Percentiles rank a stretch among this genome's conserved stretches.
Conservation (phyloP, 2,113 vertebrate species). For the Takifugu flavidus region DNA sequence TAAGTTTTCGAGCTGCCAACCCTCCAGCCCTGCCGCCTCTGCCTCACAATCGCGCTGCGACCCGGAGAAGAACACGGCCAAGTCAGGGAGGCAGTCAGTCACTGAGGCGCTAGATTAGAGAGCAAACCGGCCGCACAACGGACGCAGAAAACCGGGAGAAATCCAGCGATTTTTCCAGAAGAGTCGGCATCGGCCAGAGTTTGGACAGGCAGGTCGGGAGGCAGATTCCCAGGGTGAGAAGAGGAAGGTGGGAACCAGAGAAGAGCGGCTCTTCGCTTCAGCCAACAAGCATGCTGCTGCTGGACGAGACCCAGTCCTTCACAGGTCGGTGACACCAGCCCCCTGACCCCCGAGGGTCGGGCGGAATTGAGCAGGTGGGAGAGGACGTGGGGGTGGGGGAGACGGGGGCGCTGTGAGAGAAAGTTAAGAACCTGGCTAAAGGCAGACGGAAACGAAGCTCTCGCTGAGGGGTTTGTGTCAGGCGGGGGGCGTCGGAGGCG, state of each 20-base stretch:
- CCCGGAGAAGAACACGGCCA: constrained; percentile 27
- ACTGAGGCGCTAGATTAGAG: constrained; percentile 35
- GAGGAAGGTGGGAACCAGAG: constrained; percentile 6
- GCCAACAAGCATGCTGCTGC: constrained; percentile 58
- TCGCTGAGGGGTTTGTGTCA: no score
- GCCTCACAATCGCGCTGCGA: constrained; percentile 44
- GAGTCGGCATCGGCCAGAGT: constrained; percentile 1
- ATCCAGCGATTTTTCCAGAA: background rate
- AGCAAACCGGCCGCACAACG: constrained; percentile 4
- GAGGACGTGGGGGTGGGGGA: background rate
- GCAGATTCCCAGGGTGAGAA: background rate
- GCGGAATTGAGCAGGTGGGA: background rate
- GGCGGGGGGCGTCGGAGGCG: no score
- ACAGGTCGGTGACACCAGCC: constrained; percentile 50
- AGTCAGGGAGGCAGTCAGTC: constrained; percentile 45
- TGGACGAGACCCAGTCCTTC: constrained; percentile 67
- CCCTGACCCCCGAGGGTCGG: background rate
- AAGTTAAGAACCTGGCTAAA: no score
- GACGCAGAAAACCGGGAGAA: constrained; percentile 2
- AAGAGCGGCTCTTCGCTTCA: constrained; percentile 25
- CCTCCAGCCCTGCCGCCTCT: constrained; percentile 35
- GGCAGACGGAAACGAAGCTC: no score
- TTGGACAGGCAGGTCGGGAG: constrained; percentile 13
- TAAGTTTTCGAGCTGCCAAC: constrained; percentile 61
- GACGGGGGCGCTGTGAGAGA: background rate